These are phyloP conservation scores for Mellilla xanthometata DNA, from an alignment of 2,888 invertebrate species.

Conservation along the genomic window DNA sequence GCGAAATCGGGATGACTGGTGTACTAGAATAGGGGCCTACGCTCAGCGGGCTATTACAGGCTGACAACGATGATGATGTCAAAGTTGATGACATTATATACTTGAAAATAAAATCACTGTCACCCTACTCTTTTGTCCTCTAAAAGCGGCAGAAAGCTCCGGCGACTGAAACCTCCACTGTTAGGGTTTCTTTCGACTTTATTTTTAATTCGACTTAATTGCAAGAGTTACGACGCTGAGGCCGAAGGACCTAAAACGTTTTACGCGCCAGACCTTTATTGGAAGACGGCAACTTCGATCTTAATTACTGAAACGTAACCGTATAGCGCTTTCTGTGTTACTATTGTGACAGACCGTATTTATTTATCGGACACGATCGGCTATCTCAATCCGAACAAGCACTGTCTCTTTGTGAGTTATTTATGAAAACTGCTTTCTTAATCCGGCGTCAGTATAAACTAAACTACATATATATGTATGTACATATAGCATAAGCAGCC, in stretches of 20 bases:
- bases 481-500: too few relatives aligned
- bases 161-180: constrained; percentile 26
- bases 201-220: constrained; percentile 79
- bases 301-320: constrained; percentile 50
- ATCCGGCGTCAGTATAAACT: too few relatives aligned
- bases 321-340: constrained; percentile 34
- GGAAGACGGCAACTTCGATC: constrained; percentile 45
- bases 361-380: constrained; percentile 9
- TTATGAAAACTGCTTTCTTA: too few relatives aligned
- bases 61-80: too few relatives aligned
- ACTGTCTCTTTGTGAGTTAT: too few relatives aligned
- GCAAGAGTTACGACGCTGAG: constrained; percentile 69
- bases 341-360: constrained; percentile 20
- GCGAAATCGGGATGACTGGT: too few relatives aligned
- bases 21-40: too few relatives aligned
- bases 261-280: constrained; percentile 63
- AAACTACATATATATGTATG: too few relatives aligned
- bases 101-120: background rate
- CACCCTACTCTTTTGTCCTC: constrained; percentile 19
- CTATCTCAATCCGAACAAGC: background rate
- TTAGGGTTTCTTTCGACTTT: constrained; percentile 61
- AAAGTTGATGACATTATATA: too few relatives aligned
- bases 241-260: constrained; percentile 55
- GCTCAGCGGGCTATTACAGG: too few relatives aligned
- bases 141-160: constrained; percentile 23